Conservation (phyloP, 1,140 invertebrate genomes). For the Zaprionus lachaisei region DNA sequence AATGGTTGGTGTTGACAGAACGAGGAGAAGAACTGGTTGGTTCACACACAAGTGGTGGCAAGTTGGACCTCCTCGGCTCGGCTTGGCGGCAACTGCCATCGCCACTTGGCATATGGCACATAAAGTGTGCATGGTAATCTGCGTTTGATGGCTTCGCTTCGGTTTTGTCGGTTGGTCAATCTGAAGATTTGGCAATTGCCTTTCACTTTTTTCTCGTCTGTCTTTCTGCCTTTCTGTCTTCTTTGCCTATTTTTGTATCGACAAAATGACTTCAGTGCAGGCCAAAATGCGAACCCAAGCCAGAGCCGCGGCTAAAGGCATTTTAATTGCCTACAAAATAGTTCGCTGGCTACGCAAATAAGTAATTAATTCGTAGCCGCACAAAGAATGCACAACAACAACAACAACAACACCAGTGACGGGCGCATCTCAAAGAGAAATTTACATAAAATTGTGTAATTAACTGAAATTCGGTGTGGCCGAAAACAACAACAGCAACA, state of each 20-base stretch:
- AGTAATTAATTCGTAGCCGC: conserved; percentile 73
- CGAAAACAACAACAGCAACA: conserved; percentile 40
- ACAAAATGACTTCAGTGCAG: conserved; percentile 67
- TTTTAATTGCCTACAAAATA: conserved; percentile 78
- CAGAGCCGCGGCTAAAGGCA: conserved; percentile 59
- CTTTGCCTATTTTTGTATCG: conserved; percentile 50
- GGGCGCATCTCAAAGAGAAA: conserved; percentile 62
- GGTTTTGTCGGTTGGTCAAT: conserved; percentile 63
- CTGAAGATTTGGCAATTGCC: conserved; percentile 74
- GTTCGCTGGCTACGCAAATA: conserved; percentile 72
- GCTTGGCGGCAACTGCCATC: conserved; percentile 7
- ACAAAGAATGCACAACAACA: conserved; percentile 65
- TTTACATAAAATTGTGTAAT: conserved; percentile 82
- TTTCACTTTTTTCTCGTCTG: conserved; percentile 63
- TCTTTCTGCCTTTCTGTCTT: not conserved
- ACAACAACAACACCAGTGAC: conserved; percentile 27
- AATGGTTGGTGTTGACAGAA: conserved; percentile 37
- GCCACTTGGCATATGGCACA: conserved; percentile 38
- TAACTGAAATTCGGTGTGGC: conserved; percentile 55
- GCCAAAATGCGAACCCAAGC: conserved; percentile 39
- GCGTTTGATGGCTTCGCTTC: conserved; percentile 62
- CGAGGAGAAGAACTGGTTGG: conserved; percentile 3
- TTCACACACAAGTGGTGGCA: not conserved
- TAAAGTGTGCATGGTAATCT: conserved; percentile 71
- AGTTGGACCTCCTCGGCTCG: not conserved